Evolutionary conservation across 2,888 invertebrate genomes (phyloP), one percentile per base, ranked within the genome.

Genomic region (Brenthis daphne): DNA sequence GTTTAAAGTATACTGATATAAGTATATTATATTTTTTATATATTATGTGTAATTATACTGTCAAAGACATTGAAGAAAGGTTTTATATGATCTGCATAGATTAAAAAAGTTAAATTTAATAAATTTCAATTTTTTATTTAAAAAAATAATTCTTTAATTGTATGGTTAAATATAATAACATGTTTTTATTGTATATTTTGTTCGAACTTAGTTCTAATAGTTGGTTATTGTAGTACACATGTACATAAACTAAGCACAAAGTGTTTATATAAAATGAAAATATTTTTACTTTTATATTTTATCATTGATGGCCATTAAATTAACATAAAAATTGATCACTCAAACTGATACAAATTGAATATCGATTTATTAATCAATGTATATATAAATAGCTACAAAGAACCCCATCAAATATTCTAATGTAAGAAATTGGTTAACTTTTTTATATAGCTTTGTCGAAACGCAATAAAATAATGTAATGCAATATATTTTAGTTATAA

Each of bases 131-230:
- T 8, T 11, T 43, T 11, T 53, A 6, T 53, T 53, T 20, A 43
- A 6, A 37, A 29, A 63, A 53, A 53, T 16, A 43, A 5, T 37
- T 13, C 16, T 24, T 37, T 53, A 63, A 33, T 5, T 33, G 11
- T 29, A 33, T 11, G 37, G 24, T 71, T 67, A 61, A 55, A 55
- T 68, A 24, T 56, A 65, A 20, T 14, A 50, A 47, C 29, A 60
- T 53, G 37, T 65, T 56, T 50, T 29, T 50, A 64, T 64, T 87
- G 85, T 88, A 86, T 87, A 86, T 88, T 85, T 85, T 76, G 85
- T 82, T 84, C 85, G 89, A 89, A 89, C 89, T 86, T 86, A 89
- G 89, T 89, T 89, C 89, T 85, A 37, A 64, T 64, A 65, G 51
- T 75, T 69, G 68, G 33, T 60, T 29, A 50, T 65, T 61, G 57